A percentile compares a stretch with the other conserved stretches of the same genome.
phyloP scores from a whole-genome alignment of 2,797 vertebrate genomes.

The Channa striata region DNA sequence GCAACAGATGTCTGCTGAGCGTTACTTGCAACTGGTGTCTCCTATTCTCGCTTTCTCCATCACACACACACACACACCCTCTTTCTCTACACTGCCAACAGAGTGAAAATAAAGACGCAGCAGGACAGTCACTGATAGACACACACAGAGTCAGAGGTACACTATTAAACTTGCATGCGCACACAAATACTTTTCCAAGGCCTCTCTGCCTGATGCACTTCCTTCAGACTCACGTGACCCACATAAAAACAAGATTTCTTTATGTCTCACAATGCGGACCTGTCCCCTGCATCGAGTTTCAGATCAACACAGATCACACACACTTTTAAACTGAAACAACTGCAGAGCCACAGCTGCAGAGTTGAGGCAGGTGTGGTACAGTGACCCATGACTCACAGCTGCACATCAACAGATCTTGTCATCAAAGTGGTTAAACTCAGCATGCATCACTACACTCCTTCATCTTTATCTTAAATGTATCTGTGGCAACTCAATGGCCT shows the following conservation, averaged over 20 bases:
- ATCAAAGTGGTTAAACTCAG: neutral
- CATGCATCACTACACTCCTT: neutral
- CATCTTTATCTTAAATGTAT: neutral
- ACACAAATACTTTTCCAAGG: neutral
- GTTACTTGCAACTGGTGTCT: conserved; percentile 60
- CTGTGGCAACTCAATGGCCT: too few species aligned
- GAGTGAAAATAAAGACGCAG: conserved; percentile 28
- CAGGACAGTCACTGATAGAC: conserved; percentile 5
- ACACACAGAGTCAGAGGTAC: neutral
- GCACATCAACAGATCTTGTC: neutral
- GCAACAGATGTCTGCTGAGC: conserved; percentile 81
- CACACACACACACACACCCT: conserved; percentile 22
- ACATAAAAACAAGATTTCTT: conserved; percentile 16
- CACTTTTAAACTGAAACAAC: neutral
- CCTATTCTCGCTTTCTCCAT: conserved; percentile 29
- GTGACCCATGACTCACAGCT: neutral
- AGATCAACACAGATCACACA: conserved; percentile 19
- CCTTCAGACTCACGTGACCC: conserved; percentile 34
- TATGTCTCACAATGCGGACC: neutral
- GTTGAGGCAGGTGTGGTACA: conserved; percentile 1
- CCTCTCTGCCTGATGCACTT: neutral
- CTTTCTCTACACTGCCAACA: neutral
- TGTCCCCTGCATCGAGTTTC: neutral
- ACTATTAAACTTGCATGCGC: neutral
- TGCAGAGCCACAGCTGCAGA: neutral